Percentiles rank a stretch among this genome's conserved stretches.
phyloP scores from a whole-genome alignment of 23 tunicate species.

The Styela clava region DNA sequence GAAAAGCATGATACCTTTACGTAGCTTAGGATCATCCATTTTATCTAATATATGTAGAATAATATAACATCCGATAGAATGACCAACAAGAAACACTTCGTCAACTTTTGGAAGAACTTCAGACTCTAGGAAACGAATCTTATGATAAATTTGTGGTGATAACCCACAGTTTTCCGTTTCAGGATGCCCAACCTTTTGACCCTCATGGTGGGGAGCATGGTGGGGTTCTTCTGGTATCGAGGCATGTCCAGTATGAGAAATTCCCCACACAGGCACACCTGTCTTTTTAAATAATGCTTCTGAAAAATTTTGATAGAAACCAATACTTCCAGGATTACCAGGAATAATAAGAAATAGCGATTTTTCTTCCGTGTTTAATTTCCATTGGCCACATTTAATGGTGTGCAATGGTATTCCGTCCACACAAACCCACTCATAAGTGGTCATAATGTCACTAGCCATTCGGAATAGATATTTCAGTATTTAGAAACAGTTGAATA shows the following conservation, averaged over 20 bases:
- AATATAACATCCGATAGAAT: conserved; percentile 91
- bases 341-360: conserved; percentile 61
- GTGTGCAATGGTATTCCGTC: conserved; percentile 11
- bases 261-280: conserved; percentile 70
- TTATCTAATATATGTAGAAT: conserved; percentile 72
- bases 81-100: conserved; percentile 77
- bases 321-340: conserved; percentile 88
- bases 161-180: conserved; percentile 45
- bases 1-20: conserved; percentile 65
- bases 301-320: conserved; percentile 75
- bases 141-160: conserved; percentile 60
- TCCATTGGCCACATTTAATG: conserved; percentile 20
- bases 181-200: conserved; percentile 38
- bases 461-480: no score
- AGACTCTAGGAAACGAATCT: conserved; percentile 40
- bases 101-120: conserved; percentile 62
- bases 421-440: neutral
- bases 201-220: neutral
- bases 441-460: neutral
- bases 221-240: neutral
- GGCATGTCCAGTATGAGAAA: conserved; percentile 78
- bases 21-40: conserved; percentile 27
- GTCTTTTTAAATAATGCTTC: conserved; percentile 33
- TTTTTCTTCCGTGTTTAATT: neutral
- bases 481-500: no score